Evolutionary conservation across 1,140 invertebrate species (phyloP), one percentile per base, ranked within the genome.

Genomic region (Penaeus indicus): DNA sequence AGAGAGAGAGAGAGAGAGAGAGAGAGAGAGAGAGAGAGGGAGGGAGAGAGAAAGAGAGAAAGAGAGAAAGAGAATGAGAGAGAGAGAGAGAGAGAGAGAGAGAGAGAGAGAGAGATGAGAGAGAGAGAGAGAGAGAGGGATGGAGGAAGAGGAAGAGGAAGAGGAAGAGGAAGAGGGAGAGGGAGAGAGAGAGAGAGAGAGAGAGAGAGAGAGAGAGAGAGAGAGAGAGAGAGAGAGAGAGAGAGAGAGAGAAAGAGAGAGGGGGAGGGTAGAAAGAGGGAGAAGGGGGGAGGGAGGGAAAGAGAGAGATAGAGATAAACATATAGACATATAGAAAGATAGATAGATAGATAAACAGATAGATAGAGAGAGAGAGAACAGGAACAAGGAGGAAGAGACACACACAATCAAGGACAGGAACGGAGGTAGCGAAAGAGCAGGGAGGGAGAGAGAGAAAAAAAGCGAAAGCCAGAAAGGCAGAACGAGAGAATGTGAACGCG

Each of bases 51-150:
- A 42, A 4, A 32, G 75, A 78, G 32, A 32, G 75, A 54, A 32
- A 78, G 77, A 54, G 60, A 54, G 77, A 78, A 32, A 54, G 60
- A 54, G 77, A 78, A 32, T 38, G 77, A 54, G 60, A 25, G 77
- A 78, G 27, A 25, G 42, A 42, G 72, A 75, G 72, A 42, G 60
- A n/a, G 80, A 54, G 42, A 60, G 62, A n/a, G 80, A 62, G 54
- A 61, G 32, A n/a, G 27, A 78, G 60, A 42, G 32, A 42, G 21
- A 10, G 54, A 1, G 25, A 27, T 32, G 32, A 22, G 22, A 63
- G n/a, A 42, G 16, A n/a, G 27, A n/a, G 32, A 75, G 32, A 22
- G 61, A 84, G 38, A 18, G 25, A 67, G 67, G 32, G 63, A 69
- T 27, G 47, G 19, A 42, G 42, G 7, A 13, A n/a, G 19, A 61